Percentiles rank a stretch among this genome's conserved stretches.
phyloP scores from a whole-genome alignment of 2,113 vertebrate species.

The Colinus virginianus region DNA sequence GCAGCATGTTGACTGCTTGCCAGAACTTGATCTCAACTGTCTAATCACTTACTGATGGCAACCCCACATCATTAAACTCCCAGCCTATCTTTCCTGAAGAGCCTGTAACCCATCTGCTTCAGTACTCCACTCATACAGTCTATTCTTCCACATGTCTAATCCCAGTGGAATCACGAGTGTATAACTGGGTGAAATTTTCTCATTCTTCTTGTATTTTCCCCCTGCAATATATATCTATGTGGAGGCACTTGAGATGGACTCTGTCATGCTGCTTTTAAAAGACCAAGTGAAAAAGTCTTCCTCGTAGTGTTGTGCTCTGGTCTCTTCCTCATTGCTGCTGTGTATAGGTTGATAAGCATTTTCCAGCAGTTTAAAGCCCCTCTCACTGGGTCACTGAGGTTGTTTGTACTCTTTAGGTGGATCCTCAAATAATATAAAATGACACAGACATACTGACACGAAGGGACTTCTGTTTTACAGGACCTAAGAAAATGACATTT shows the following conservation, averaged over 20 bases:
- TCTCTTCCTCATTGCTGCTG: neutral
- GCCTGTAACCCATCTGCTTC: rapidly evolving
- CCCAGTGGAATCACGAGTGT: neutral
- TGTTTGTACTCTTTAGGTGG: neutral
- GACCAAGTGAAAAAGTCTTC: neutral
- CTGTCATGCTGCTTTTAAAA: neutral
- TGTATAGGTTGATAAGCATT: neutral
- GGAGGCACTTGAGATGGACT: neutral
- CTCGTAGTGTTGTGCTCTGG: neutral
- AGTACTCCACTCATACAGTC: neutral
- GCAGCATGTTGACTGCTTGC: neutral
- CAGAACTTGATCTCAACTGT: neutral
- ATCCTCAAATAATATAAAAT: neutral
- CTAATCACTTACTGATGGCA: neutral
- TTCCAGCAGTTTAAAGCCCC: neutral
- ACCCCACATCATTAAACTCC: neutral
- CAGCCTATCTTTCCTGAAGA: neutral
- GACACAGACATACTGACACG: neutral
- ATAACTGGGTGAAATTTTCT: neutral
- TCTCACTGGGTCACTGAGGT: neutral
- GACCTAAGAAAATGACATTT: neutral
- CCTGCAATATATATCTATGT: rapidly evolving
- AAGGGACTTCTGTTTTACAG: neutral
- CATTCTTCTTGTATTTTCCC: neutral
- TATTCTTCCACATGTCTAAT: neutral